Evolutionary conservation across 2,797 vertebrate genomes (phyloP), one percentile per base, ranked within the genome.

Genomic region (Cirrhinus molitorella): DNA sequence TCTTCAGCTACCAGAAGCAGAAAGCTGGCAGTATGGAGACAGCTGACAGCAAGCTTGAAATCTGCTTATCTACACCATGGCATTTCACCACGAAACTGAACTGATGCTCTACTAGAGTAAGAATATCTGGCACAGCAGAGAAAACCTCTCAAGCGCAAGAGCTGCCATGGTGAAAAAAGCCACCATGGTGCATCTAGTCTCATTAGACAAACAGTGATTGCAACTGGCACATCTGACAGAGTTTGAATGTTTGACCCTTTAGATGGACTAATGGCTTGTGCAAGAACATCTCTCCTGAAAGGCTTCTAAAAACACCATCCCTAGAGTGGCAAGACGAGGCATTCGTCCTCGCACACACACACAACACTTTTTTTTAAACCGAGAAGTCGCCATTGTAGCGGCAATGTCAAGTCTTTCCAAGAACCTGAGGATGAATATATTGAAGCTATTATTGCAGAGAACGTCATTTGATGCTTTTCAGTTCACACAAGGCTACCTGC

Each of bases 21-120:
- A 83, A 78, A 47, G 21, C 74, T 71, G 74, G 82, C 82, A 78
- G 25, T 25, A 19, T 34, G 51, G 19, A 40, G 28, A 78, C 51
- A 78, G 55, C 66, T 71, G 74, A 83, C 74, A 83, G 53, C 70
- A 78, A 77, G 74, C 74, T 61, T 55, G 53, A 83, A 78, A 83
- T 83, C 43, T 28, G 53, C 74, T 83, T 83, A 78, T 78, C 74
- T 61, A 49, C 53, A 61, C 66, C 8, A 25, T 71, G 82, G 40
- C 14, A 2, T 47, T 77, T 71, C 16, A 21, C 53, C 74, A 70
- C 2, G 1, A 16, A 78, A 71, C 65, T 83, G 73, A 78, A 59
- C 53, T 71, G 63, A 63, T 59, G 63, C 73, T 74, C n/a, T 23
- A 61, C 59, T 53, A 55, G 31, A 66, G 45, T 47, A 21, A 67